These are phyloP conservation scores for Geococcyx californianus DNA, from an alignment of 2,113 vertebrate genomes.

Conservation along the genomic window DNA sequence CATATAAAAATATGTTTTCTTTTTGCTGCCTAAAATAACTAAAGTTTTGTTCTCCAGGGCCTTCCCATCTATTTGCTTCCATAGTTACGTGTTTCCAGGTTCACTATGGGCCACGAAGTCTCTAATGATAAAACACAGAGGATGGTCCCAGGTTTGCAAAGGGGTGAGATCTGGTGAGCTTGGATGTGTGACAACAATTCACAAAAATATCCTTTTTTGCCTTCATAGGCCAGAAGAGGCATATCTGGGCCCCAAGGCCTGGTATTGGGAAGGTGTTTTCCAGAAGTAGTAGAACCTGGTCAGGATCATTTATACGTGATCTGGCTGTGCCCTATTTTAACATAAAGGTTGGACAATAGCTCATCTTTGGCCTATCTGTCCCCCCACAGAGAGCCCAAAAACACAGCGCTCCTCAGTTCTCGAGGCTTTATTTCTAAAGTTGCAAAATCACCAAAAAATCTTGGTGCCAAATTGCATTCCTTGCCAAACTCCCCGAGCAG, in stretches of 20 bases:
- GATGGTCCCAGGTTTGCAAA: background rate
- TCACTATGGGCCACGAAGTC: background rate
- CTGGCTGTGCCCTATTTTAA: background rate
- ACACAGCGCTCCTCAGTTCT: background rate
- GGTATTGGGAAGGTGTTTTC: background rate
- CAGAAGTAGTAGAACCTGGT: background rate
- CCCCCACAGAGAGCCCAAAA: rapidly evolving
- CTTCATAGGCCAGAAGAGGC: background rate
- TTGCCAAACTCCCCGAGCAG: background rate
- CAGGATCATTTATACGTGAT: background rate
- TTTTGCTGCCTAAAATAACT: background rate
- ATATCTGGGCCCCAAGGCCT: background rate
- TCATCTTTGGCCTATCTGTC: background rate
- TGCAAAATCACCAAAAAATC: background rate
- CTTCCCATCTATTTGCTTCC: background rate
- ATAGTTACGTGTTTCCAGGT: background rate
- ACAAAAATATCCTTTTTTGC: background rate
- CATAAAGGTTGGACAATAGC: background rate
- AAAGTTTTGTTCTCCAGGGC: background rate
- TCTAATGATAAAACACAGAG: background rate
- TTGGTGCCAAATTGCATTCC: background rate
- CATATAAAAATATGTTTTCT: background rate
- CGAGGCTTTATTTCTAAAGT: background rate
- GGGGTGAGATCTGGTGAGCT: background rate
- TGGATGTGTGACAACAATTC: background rate